These are phyloP conservation scores for Ophion ventricosus DNA, from an alignment of 2,888 invertebrate species.

Conservation along the genomic window DNA sequence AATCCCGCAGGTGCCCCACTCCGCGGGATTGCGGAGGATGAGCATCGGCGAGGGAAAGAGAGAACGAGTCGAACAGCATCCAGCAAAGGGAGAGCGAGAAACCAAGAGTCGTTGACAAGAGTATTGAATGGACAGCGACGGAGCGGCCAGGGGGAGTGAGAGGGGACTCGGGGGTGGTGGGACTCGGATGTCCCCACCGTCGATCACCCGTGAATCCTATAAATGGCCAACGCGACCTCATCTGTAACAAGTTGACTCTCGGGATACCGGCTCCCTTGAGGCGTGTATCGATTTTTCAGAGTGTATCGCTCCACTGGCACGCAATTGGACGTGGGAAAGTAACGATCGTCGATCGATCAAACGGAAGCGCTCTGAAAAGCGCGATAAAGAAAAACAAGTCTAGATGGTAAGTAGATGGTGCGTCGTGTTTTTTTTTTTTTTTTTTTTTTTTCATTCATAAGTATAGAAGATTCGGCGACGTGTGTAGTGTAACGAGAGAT, in stretches of 20 bases:
- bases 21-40: conserved; percentile 15
- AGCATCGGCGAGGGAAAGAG: conserved; percentile 22
- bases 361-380: conserved; percentile 39
- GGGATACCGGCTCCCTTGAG: conserved; percentile 78
- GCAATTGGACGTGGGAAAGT: background rate
- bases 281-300: conserved; percentile 76
- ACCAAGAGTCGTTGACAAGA: conserved; percentile 71
- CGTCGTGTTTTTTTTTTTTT: conserved; percentile 19
- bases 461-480: conserved; percentile 31
- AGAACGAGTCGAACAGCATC: conserved; percentile 32
- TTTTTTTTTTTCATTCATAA: conserved; percentile 5
- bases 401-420: conserved; percentile 72
- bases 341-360: conserved; percentile 37
- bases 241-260: conserved; percentile 76
- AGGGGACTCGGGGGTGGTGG: conserved; percentile 37
- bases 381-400: conserved; percentile 60
- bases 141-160: conserved; percentile 20
- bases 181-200: conserved; percentile 69
- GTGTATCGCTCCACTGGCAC: conserved; percentile 52
- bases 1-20: conserved; percentile 30
- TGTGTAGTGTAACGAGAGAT: conserved; percentile 48
- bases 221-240: conserved; percentile 80
- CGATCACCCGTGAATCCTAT: conserved; percentile 81
- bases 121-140: conserved; percentile 76
- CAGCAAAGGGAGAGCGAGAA: conserved; percentile 56